A percentile compares a stretch with the other conserved stretches of the same genome.
These are phyloP conservation scores for Schizopygopsis malacanthus DNA, from an alignment of 2,797 vertebrate species.

Conservation along the genomic window DNA sequence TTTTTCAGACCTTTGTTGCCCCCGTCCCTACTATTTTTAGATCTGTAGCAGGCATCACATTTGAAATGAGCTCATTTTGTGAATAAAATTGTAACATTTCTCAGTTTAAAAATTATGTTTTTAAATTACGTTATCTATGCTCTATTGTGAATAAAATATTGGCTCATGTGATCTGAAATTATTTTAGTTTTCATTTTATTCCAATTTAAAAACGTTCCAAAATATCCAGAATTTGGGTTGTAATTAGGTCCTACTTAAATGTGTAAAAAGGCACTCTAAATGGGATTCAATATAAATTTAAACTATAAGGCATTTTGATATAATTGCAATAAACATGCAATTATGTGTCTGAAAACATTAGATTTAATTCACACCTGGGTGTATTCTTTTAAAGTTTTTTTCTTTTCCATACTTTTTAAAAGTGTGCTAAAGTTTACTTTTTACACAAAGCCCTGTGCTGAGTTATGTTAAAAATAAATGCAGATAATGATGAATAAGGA, in stretches of 20 bases:
- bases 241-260: not conserved
- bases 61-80: too few relatives aligned
- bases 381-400: not conserved
- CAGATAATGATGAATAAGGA: conserved; percentile 1
- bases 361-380: not conserved
- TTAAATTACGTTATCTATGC: too few relatives aligned
- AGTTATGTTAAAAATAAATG: not conserved
- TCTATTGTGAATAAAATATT: too few relatives aligned
- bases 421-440: not conserved
- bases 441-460: not conserved
- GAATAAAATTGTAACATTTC: too few relatives aligned
- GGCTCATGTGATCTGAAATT: too few relatives aligned
- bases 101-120: too few relatives aligned
- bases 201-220: too few relatives aligned
- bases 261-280: not conserved
- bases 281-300: not conserved
- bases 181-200: too few relatives aligned
- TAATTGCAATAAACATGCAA: not conserved
- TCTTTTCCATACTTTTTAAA: not conserved
- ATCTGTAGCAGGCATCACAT: too few relatives aligned
- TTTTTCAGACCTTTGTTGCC: too few relatives aligned
- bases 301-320: not conserved
- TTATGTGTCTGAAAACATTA: not conserved
- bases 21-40: too few relatives aligned
- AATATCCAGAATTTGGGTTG: too few relatives aligned